Base-by-base conservation (phyloP, 2,797 vertebrate species). In the Rhodeus uyekii region DNA sequence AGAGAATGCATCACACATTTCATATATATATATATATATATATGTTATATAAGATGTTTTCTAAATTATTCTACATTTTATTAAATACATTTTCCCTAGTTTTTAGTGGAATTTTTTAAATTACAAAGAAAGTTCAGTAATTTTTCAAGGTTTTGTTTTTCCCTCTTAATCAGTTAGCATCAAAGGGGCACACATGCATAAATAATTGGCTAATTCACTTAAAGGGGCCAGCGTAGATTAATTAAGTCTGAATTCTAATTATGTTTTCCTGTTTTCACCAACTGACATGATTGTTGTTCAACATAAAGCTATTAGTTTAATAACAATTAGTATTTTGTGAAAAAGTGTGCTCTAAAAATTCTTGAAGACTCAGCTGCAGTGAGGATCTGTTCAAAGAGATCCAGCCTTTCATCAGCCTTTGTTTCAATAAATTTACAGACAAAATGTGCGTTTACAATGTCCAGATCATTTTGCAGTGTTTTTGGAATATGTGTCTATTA, bases 171-270 rank as follows among this genome's bases (percentile, higher is more conserved):
- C 94, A 92, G 92, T 93, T 94, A 92, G 91, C 92, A 94, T 95
- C 94, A 95, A 94, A 95, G 93, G 90, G 94, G 94, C 93, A 94
- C 93, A 93, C 93, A 94, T 93, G 94, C 94, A 94, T 94, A 94
- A 92, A 95, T 95, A 95, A 95, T 95, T 94, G 93, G 93, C 92
- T 93, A 93, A 94, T 94, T 94, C 92, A 94, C 91, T 94, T 94
- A 93, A 94, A 95, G 93, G 92, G 94, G 92, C 91, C 93, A 94
- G 92, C 84, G 78, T 94, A 92, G 93, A 95, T 95, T 94, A 94
- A 95, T 94, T 95, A 95, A 94, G 91, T 90, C 89, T 93, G 94
- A 94, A 94, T 94, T 94, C 93, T 95, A 95, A 95, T 95, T 94
- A 95, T 94, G 93, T 95, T 94, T 87, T 93, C 92, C 89, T 93